A percentile compares a stretch with the other conserved stretches of the same genome.
Evolutionary conservation across 2,888 invertebrate genomes (phyloP).

Genomic region (Cephus spinipes): DNA sequence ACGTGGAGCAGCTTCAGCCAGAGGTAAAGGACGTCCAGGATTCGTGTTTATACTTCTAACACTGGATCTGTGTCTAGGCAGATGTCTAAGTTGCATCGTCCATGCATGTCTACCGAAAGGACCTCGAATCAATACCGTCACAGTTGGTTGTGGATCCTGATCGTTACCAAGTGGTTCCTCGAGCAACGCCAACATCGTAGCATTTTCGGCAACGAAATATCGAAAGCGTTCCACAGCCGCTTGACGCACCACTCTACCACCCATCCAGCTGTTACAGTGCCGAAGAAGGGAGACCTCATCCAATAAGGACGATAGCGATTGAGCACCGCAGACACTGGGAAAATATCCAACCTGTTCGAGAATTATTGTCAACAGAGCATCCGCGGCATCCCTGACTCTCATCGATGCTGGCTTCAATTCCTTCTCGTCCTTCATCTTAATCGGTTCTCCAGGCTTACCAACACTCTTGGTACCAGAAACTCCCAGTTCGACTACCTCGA

Average conservation of each 20-base stretch:
- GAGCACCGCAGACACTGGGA: constrained; percentile 85
- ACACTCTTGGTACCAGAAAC: constrained; percentile 94
- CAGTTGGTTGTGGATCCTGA: constrained; percentile 93
- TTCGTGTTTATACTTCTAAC: constrained; percentile 74
- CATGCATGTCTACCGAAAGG: constrained; percentile 96
- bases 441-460: constrained; percentile 87
- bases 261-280: constrained; percentile 77
- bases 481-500: constrained; percentile 97
- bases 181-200: constrained; percentile 86
- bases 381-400: constrained; percentile 97
- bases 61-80: constrained; percentile 85
- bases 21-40: constrained; percentile 80
- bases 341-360: constrained; percentile 91
- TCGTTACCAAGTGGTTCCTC: constrained; percentile 95
- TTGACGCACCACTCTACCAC: constrained; percentile 68
- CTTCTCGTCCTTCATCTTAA: constrained; percentile 95
- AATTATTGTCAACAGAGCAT: constrained; percentile 90
- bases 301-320: constrained; percentile 86
- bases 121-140: constrained; percentile 88
- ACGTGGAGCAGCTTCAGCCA: constrained; percentile 77
- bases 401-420: constrained; percentile 97
- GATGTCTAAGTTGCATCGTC: constrained; percentile 89
- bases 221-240: constrained; percentile 79
- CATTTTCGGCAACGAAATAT: constrained; percentile 93
- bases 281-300: constrained; percentile 88